These are phyloP conservation scores for Bemisia tabaci DNA, from an alignment of 1,140 invertebrate genomes.

Conservation along the genomic window DNA sequence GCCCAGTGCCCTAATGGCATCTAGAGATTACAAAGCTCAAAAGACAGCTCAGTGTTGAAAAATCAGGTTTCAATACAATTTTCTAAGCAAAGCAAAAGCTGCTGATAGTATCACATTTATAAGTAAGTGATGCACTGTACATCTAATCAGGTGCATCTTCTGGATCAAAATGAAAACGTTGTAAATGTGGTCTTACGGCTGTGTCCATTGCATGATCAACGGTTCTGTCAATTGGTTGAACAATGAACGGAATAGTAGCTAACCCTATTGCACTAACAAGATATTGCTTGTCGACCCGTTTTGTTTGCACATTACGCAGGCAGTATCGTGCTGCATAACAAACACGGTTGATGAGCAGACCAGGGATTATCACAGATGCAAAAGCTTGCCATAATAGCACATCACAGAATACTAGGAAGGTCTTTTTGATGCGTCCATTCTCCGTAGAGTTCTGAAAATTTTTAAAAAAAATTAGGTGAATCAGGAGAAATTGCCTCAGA, in stretches of 20 bases:
- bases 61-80: no score
- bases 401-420: slow-evolving; percentile 49
- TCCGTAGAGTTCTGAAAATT: background rate
- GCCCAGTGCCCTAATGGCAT: no score
- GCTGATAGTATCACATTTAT: no score
- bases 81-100: no score
- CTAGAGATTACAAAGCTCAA: no score
- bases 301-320: slow-evolving; percentile 36
- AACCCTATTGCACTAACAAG: slow-evolving; percentile 34
- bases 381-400: slow-evolving; percentile 85
- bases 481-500: background rate
- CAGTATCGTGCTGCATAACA: slow-evolving; percentile 45
- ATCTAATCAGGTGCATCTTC: background rate
- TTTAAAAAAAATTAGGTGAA: background rate
- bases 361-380: slow-evolving; percentile 83
- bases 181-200: slow-evolving; percentile 33
- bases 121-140: no score
- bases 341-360: slow-evolving; percentile 80
- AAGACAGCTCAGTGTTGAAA: no score
- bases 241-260: slow-evolving; percentile 76
- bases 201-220: slow-evolving; percentile 69
- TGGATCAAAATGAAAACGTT: background rate
- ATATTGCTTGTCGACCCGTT: background rate
- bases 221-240: slow-evolving; percentile 73
- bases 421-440: background rate